Base-by-base conservation (phyloP, 2,888 invertebrate species). In the Elmis aenea region DNA sequence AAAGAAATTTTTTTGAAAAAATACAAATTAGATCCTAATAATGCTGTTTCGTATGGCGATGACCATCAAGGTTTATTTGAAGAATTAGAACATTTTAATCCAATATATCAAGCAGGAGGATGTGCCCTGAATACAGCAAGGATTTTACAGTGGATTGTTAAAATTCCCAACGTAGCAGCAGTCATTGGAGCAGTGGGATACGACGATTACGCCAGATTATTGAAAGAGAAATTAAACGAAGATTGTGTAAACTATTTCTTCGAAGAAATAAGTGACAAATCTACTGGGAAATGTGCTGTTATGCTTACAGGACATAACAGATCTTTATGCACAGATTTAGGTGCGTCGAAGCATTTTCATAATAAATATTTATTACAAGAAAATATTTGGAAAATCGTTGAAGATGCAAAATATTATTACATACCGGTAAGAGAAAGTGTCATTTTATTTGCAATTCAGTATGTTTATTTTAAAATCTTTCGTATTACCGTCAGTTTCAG, bases 341-440 rank as follows among this genome's bases (percentile, higher is more conserved):
- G 55, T 2, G 55, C 52, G 3, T 55, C 57, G 2, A 40, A 40
- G 16, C 24, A 5, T 11, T 51, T 55, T 11, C 22, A 21, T 1
- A 8, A 38, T 4, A 25, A 41, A 4, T 29, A 48, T 26, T 32
- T 50, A 15, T 38, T 38, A n/a, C 24, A 29, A 6, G 10, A 20
- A 1, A 27, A 31, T 8, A 38, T 37, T 11, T 33, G 34, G 34
- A 21, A 24, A 11, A 24, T 29, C n/a, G 26, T 53, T 5, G 14
- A 24, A 9, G 22, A 26, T n/a, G 44, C 48, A 2, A 15, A 38
- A 11, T 50, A 38, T 28, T 40, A 47, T 23, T 57, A 57, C 32
- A 23, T 54, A 14, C 55, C 55, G 9, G 57, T 57, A 43, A 50
- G 50, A 6, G n/a, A n/a, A n/a, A n/a, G n/a, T n/a, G n/a, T n/a